These are phyloP conservation scores for Diarsia brunnea DNA, from an alignment of 2,888 invertebrate genomes.

Conservation along the genomic window DNA sequence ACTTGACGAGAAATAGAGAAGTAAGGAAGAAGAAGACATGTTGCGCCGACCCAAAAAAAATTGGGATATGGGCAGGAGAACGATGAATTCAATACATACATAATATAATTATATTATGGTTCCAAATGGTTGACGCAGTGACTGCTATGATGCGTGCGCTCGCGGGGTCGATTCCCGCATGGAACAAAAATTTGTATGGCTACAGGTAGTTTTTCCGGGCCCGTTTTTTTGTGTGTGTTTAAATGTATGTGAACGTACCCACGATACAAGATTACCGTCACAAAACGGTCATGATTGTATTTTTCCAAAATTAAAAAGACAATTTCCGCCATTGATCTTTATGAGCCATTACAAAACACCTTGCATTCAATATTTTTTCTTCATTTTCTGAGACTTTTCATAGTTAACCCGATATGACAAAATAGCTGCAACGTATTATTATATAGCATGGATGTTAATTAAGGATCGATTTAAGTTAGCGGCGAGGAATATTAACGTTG, in stretches of 20 bases:
- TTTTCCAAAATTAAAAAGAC: no score
- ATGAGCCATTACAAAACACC: neutral
- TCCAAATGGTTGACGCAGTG: neutral
- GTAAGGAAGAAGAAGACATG: no score
- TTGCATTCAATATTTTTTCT: neutral
- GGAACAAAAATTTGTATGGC: neutral
- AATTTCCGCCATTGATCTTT: neutral
- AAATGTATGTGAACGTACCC: neutral
- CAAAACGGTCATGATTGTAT: neutral
- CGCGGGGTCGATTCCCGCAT: neutral
- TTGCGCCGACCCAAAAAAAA: no score
- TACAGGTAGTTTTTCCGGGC: neutral
- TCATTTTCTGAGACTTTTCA: neutral
- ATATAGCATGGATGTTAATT: constrained; percentile 37
- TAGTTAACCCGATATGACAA: neutral
- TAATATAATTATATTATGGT: neutral
- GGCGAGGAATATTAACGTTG: constrained; percentile 38
- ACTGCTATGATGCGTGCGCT: neutral
- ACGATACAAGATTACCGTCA: neutral
- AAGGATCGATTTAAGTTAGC: constrained; percentile 31
- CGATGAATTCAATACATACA: no score
- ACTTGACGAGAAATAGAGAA: no score
- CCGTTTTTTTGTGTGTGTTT: neutral
- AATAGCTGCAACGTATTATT: constrained; percentile 7
- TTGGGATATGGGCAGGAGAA: no score